Evolutionary conservation across 2,888 invertebrate genomes (phyloP).

Genomic region (Clepsis dumicolana): DNA sequence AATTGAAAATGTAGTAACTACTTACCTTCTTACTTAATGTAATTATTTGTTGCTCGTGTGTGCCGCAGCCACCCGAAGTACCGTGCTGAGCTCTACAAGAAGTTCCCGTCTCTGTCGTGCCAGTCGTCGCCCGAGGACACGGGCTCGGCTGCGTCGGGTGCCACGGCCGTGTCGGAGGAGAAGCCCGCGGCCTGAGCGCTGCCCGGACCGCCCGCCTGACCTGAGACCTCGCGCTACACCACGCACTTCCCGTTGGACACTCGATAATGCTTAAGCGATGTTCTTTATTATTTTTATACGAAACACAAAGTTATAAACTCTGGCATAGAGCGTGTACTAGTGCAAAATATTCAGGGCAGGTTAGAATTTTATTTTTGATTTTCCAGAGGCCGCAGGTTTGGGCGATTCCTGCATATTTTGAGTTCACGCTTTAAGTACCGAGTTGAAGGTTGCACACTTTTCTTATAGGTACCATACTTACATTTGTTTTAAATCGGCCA

Average conservation of each 20-base stretch:
- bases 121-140: slow-evolving; percentile 87
- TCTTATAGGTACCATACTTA: slow-evolving; percentile 63
- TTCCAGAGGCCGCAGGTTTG: slow-evolving; percentile 40
- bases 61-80: slow-evolving; percentile 91
- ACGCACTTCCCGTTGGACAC: slow-evolving; percentile 57
- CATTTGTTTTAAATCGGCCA: slow-evolving; percentile 67
- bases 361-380: slow-evolving; percentile 29
- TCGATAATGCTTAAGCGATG: slow-evolving; percentile 75
- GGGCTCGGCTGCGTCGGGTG: slow-evolving; percentile 89
- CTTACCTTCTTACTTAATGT: too few species aligned
- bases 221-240: slow-evolving; percentile 45
- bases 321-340: slow-evolving; percentile 76
- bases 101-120: slow-evolving; percentile 92
- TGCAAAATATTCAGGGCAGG: slow-evolving; percentile 71
- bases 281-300: slow-evolving; percentile 83
- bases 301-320: slow-evolving; percentile 79
- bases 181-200: slow-evolving; percentile 86
- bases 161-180: slow-evolving; percentile 89
- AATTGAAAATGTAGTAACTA: too few species aligned
- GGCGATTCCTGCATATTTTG: slow-evolving; percentile 74
- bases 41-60: not conserved
- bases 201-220: slow-evolving; percentile 28
- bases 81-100: slow-evolving; percentile 90
- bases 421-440: slow-evolving; percentile 78
- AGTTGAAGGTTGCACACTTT: slow-evolving; percentile 84